Evolutionary conservation across 2,888 invertebrate species (phyloP), one percentile per base, ranked within the genome.

Genomic region (Andrena trimmerana): DNA sequence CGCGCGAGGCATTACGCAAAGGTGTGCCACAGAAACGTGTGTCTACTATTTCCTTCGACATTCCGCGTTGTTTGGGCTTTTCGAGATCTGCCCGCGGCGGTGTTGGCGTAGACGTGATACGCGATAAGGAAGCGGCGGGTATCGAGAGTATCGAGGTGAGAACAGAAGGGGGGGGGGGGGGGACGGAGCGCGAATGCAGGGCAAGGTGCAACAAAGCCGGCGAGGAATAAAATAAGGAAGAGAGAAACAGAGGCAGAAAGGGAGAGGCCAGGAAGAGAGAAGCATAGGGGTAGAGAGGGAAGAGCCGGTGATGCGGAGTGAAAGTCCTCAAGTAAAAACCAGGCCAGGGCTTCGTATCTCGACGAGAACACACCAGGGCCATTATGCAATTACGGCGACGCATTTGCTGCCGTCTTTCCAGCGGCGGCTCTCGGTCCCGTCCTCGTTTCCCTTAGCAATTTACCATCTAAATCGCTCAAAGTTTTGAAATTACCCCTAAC

Each of bases 301-400:
- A 50, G 69, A 77, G 66, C 42, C 68, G 84, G 87, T 85, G 85
- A 85, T 83, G 83, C 81, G 84, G 86, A 92, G 92, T 92, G 92
- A 92, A 92, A 92, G 92, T 92, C 85, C 85, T 86, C 85, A 82
- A 85, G 87, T 83, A 90, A 90, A 90, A 93, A 92, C 86, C 91
- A 91, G 92, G 91, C 92, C 92, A 92, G 86, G 92, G 91, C 91
- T 91, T 87, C 89, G 88, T 90, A 90, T 92, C 89, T 90, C 87
- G 78, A 69, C 70, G 78, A 68, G 85, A 84, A 83, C 83, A 86
- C 85, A 85, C 86, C 84, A 81, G 81, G 83, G 82, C 86, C 88
- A 90, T 92, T 91, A 90, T 89, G 91, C 89, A 91, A 91, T 89
- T 89, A 89, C 87, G 81, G 83, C 83, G 77, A 84, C 86, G 88